These are phyloP conservation scores for Phengaris arion DNA, from an alignment of 2,888 invertebrate genomes.

Conservation along the genomic window DNA sequence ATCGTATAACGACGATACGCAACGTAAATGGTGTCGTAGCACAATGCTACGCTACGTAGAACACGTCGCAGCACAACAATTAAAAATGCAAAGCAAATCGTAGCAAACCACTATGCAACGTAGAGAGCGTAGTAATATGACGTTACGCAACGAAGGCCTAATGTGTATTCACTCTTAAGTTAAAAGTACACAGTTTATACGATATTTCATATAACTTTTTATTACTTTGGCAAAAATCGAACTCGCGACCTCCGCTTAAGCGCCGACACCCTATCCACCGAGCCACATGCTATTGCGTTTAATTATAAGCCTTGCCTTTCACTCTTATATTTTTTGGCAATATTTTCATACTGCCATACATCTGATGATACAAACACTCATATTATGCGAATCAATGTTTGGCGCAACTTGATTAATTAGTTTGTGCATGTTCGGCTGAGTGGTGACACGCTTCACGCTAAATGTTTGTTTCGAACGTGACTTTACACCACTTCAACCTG, in stretches of 20 bases:
- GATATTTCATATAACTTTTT: no score
- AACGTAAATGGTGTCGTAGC: neutral
- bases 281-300: neutral
- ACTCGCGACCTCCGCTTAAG: no score
- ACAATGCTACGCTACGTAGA: neutral
- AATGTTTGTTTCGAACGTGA: slow-evolving; percentile 8
- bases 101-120: neutral
- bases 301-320: no score
- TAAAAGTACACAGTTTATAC: no score
- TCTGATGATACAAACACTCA: neutral
- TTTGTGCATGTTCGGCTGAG: slow-evolving; percentile 24
- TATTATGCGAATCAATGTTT: slow-evolving; percentile 17
- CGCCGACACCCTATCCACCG: no score
- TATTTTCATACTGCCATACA: neutral
- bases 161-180: no score
- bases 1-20: no score
- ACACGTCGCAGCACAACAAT: neutral
- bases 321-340: neutral
- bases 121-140: neutral
- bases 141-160: neutral
- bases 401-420: slow-evolving; percentile 22
- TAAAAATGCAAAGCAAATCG: neutral
- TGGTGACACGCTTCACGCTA: slow-evolving; percentile 19
- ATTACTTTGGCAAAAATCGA: no score
- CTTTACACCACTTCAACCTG: neutral